Conservation (phyloP, 2,797 vertebrate species). For the Trachops cirrhosus region DNA sequence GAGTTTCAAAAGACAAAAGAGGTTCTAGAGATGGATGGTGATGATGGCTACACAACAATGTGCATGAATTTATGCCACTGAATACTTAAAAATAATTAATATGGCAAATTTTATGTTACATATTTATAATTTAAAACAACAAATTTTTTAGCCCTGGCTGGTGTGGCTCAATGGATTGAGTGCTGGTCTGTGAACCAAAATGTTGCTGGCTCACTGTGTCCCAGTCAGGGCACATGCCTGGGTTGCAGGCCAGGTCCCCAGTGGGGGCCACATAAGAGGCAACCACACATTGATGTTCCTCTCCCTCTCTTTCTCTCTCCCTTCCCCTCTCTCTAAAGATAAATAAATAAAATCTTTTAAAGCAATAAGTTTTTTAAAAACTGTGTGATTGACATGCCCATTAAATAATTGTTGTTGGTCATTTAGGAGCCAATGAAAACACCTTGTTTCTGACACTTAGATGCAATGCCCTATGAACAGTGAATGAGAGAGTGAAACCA, state of each 20-base stretch:
- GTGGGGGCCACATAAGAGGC: accelerated
- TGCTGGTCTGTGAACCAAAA: no score
- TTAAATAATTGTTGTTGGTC: neutral
- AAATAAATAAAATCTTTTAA: neutral
- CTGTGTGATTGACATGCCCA: neutral
- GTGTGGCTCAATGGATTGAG: no score
- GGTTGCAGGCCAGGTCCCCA: no score
- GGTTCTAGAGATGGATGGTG: neutral
- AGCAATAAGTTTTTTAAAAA: neutral
- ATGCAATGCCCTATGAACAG: neutral
- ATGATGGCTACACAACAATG: neutral
- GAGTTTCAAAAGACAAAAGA: neutral
- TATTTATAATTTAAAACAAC: neutral
- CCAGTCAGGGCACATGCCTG: no score
- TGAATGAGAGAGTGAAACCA: neutral
- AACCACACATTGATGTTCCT: no score
- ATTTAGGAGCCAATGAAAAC: conserved; percentile 21
- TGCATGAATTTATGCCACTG: neutral
- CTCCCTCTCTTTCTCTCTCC: no score
- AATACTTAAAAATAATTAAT: neutral
- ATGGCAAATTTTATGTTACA: neutral
- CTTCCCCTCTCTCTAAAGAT: no score
- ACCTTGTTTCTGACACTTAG: neutral
- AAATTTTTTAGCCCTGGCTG: neutral
- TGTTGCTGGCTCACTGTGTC: no score